A percentile compares a stretch with the other conserved stretches of the same genome.
These are phyloP conservation scores for Stegana nigrithorax DNA, from an alignment of 2,888 invertebrate species.

Conservation along the genomic window DNA sequence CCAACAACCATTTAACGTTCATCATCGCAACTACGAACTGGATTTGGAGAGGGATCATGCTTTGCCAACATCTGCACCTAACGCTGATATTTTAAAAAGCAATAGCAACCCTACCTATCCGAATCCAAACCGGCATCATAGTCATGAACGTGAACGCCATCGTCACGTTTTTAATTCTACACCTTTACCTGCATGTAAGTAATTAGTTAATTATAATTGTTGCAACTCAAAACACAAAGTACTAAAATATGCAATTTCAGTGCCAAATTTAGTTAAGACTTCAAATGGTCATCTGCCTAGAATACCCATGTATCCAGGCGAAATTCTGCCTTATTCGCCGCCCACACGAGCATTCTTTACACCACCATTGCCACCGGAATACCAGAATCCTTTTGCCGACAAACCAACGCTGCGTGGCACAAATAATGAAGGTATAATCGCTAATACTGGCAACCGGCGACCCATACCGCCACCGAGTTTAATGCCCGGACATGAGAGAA, in stretches of 20 bases:
- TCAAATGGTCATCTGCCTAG: constrained; percentile 71
- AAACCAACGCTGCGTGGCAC: constrained; percentile 85
- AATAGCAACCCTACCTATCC: constrained; percentile 82
- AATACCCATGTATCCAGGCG: constrained; percentile 74
- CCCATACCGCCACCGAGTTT: constrained; percentile 87
- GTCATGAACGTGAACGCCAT: constrained; percentile 64
- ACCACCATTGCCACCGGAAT: constrained; percentile 85
- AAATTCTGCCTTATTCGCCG: constrained; percentile 85
- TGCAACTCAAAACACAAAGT: neutral
- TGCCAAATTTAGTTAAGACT: constrained; percentile 73
- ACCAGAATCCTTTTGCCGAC: constrained; percentile 88
- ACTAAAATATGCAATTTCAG: constrained; percentile 41
- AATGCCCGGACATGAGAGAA: constrained; percentile 84
- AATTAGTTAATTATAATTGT: neutral
- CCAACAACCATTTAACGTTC: constrained; percentile 60
- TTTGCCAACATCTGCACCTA: constrained; percentile 80
- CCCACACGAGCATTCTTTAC: constrained; percentile 84
- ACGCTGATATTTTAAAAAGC: constrained; percentile 82
- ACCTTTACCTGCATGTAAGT: constrained; percentile 64
- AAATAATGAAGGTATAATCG: constrained; percentile 71
- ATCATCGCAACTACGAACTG: constrained; percentile 73
- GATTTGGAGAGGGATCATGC: constrained; percentile 81
- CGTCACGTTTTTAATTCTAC: constrained; percentile 65
- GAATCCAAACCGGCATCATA: constrained; percentile 75
- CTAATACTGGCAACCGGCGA: constrained; percentile 72